Conservation (phyloP, 2,888 invertebrate genomes). For the Chesias legatella region DNA sequence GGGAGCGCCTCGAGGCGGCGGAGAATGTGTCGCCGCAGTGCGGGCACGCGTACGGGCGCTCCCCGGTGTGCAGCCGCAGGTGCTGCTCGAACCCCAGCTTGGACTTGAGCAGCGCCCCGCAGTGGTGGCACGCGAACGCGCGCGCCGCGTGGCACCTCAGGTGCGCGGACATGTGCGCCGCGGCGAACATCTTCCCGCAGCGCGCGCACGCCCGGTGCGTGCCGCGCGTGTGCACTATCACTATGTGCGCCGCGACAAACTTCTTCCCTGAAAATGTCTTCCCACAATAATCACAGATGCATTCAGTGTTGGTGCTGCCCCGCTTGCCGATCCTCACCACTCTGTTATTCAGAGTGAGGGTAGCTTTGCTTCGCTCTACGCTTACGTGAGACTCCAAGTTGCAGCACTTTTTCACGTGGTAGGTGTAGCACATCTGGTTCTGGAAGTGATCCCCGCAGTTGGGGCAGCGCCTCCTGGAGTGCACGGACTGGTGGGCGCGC, state of each 20-base stretch:
- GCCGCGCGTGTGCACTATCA: constrained; percentile 62
- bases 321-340: constrained; percentile 52
- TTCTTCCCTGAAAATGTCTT: constrained; percentile 63
- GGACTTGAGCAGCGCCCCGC: constrained; percentile 50
- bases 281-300: constrained; percentile 63
- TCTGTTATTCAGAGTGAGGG: constrained; percentile 43
- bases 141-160: constrained; percentile 48
- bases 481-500: constrained; percentile 53
- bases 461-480: constrained; percentile 51
- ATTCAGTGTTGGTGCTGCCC: constrained; percentile 51
- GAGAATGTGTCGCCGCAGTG: constrained; percentile 59
- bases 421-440: constrained; percentile 57
- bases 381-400: constrained; percentile 38
- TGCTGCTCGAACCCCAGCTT: constrained; percentile 62
- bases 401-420: constrained; percentile 60
- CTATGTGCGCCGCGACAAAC: constrained; percentile 62
- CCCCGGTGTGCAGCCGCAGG: constrained; percentile 62
- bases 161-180: constrained; percentile 64
- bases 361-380: constrained; percentile 40
- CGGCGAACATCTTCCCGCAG: constrained; percentile 60
- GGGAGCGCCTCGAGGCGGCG: constrained; percentile 61
- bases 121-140: constrained; percentile 49
- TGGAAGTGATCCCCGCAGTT: constrained; percentile 55
- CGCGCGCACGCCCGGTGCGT: constrained; percentile 60
- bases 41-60: constrained; percentile 56